phyloP scores from a whole-genome alignment of 2,888 invertebrate genomes.

The Xestia rhomboidea region DNA sequence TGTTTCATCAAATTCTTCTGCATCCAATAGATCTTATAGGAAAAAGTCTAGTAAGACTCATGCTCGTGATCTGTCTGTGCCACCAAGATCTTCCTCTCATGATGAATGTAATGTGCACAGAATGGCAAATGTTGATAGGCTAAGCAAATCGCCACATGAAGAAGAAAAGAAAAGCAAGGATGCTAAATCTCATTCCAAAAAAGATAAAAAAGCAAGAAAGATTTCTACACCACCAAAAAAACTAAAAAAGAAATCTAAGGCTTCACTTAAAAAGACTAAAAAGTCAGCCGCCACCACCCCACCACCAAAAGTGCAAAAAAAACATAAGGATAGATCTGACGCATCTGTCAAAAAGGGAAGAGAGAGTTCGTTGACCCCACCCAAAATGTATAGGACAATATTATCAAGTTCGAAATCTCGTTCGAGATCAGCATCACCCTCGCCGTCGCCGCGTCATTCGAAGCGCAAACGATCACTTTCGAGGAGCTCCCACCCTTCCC shows the following conservation, averaged over 20 bases:
- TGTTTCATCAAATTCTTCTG: slow-evolving; percentile 78
- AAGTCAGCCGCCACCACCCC: slow-evolving; percentile 79
- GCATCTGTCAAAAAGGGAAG: slow-evolving; percentile 75
- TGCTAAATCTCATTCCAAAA: slow-evolving; percentile 72
- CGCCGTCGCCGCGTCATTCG: slow-evolving; percentile 71
- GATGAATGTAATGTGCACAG: slow-evolving; percentile 71
- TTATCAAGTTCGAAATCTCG: slow-evolving; percentile 80
- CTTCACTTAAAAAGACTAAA: slow-evolving; percentile 74
- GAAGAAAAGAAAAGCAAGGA: slow-evolving; percentile 69
- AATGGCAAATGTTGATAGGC: slow-evolving; percentile 69
- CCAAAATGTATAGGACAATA: slow-evolving; percentile 82
- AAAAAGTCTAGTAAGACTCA: slow-evolving; percentile 68
- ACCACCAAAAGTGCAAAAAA: slow-evolving; percentile 77
- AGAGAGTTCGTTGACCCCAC: slow-evolving; percentile 84
- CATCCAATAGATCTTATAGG: slow-evolving; percentile 79
- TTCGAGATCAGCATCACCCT: slow-evolving; percentile 70
- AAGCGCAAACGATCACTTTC: slow-evolving; percentile 66
- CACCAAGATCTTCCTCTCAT: slow-evolving; percentile 72
- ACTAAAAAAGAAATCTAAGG: slow-evolving; percentile 71
- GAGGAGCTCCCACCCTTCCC: slow-evolving; percentile 68
- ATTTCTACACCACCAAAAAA: slow-evolving; percentile 66
- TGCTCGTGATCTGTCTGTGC: slow-evolving; percentile 73
- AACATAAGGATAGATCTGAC: slow-evolving; percentile 72
- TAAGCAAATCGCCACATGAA: slow-evolving; percentile 73
- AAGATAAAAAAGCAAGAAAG: slow-evolving; percentile 69